phyloP scores from a whole-genome alignment of 1,140 invertebrate species.

The Anastrepha ludens region DNA sequence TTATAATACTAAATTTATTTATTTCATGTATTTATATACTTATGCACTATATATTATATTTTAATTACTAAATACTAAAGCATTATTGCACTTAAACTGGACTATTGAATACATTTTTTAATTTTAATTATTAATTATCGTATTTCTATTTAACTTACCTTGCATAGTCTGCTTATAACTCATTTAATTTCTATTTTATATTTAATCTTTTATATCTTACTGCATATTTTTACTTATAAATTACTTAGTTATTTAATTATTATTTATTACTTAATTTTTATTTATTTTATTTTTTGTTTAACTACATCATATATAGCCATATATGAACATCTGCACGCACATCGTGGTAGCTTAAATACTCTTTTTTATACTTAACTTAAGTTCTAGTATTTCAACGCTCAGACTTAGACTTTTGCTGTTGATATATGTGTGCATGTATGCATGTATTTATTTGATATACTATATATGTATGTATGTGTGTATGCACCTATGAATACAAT shows the following conservation, averaged over 20 bases:
- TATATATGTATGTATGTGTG: neutral
- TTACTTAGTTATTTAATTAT: neutral
- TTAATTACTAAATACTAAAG: slow-evolving; percentile 32
- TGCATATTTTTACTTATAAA: neutral
- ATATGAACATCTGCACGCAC: too few relatives aligned
- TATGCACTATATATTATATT: slow-evolving; percentile 5
- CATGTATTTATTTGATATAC: neutral
- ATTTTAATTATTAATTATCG: neutral
- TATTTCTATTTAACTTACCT: neutral
- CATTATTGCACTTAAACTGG: slow-evolving; percentile 33
- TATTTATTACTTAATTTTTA: neutral
- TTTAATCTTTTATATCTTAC: neutral
- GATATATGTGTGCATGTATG: slow-evolving; percentile 4
- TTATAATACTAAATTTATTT: slow-evolving; percentile 12
- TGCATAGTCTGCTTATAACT: neutral
- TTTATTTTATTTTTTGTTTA: neutral
- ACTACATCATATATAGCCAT: neutral
- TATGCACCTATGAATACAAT: neutral
- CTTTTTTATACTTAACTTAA: neutral
- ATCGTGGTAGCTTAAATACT: too few relatives aligned
- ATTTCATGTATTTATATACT: slow-evolving; percentile 6
- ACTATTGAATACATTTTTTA: neutral
- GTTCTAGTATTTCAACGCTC: slow-evolving; percentile 32
- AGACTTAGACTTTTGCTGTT: slow-evolving; percentile 49
- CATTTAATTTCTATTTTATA: neutral